Percentiles rank a stretch among this genome's conserved stretches.
These are phyloP conservation scores for Pristionchus pacificus DNA, from an alignment of 1,140 invertebrate genomes.

Conservation along the genomic window DNA sequence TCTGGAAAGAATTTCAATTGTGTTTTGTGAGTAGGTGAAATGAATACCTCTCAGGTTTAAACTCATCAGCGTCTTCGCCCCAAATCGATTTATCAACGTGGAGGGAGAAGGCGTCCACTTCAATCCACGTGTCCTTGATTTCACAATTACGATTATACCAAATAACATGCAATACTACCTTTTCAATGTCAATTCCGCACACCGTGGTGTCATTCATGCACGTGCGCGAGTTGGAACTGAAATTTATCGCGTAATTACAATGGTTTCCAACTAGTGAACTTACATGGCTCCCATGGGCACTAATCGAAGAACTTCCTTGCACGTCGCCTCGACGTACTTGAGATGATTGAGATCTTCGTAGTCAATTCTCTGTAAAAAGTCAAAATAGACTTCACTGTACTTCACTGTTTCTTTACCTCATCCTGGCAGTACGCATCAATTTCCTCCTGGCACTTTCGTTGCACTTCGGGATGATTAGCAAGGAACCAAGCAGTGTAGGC, in stretches of 20 bases:
- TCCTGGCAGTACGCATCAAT: conserved; percentile 37
- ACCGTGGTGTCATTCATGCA: conserved; percentile 35
- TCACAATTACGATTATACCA: conserved; percentile 9
- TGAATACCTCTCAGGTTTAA: background rate
- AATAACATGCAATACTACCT: no score
- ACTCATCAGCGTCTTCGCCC: conserved; percentile 22
- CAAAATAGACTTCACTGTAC: background rate
- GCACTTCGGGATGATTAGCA: conserved; percentile 51
- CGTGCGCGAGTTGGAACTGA: conserved; percentile 21
- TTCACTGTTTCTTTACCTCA: background rate
- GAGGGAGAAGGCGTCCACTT: conserved; percentile 41
- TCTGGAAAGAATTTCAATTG: background rate
- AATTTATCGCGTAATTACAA: no score
- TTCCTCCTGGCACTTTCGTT: conserved; percentile 49
- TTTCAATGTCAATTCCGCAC: conserved; percentile 33
- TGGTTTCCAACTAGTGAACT: background rate
- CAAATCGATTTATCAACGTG: conserved; percentile 49
- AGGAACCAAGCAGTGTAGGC: conserved; percentile 47
- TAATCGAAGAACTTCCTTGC: conserved; percentile 49
- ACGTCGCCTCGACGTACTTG: conserved; percentile 44
- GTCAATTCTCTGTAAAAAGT: conserved; percentile 3
- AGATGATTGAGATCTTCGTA: conserved; percentile 44
- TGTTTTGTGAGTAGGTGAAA: background rate
- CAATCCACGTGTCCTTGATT: conserved; percentile 21
- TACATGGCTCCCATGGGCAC: conserved; percentile 34